phyloP scores from a whole-genome alignment of 2,888 invertebrate genomes.

The Leptopilina syphax region DNA sequence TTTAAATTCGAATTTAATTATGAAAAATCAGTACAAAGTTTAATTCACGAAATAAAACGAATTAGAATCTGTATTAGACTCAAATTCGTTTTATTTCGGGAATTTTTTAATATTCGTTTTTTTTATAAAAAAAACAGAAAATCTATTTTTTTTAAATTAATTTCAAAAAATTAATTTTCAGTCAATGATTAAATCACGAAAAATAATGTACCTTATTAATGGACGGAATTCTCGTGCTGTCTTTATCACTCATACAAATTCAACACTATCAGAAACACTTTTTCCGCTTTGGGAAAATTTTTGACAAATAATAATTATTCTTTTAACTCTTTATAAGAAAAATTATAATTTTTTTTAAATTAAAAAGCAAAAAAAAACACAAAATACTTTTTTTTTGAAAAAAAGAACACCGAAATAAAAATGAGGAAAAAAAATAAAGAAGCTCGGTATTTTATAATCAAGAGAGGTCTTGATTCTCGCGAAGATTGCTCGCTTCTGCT shows the following conservation, averaged over 20 bases:
- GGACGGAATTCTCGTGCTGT: conserved; percentile 83
- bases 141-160: too few species aligned
- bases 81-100: too few species aligned
- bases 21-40: too few species aligned
- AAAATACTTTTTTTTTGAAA: neutral
- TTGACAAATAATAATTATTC: too few species aligned
- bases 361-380: neutral
- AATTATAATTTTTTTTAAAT: conserved; percentile 29
- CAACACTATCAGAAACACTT: conserved; percentile 20
- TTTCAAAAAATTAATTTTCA: too few species aligned
- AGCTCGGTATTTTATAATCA: neutral
- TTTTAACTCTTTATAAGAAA: too few species aligned
- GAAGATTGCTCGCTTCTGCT: conserved; percentile 66
- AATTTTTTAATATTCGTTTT: too few species aligned
- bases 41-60: too few species aligned
- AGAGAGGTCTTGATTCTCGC: conserved; percentile 44
- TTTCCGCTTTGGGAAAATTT: too few species aligned
- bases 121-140: too few species aligned
- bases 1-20: too few species aligned
- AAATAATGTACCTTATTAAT: conserved; percentile 77
- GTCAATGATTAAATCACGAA: neutral
- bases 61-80: too few species aligned
- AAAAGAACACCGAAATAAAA: neutral
- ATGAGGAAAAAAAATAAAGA: conserved; percentile 4
- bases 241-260: conserved; percentile 68